Evolutionary conservation across 2,888 invertebrate genomes (phyloP).

Genomic region (Euphydryas editha): DNA sequence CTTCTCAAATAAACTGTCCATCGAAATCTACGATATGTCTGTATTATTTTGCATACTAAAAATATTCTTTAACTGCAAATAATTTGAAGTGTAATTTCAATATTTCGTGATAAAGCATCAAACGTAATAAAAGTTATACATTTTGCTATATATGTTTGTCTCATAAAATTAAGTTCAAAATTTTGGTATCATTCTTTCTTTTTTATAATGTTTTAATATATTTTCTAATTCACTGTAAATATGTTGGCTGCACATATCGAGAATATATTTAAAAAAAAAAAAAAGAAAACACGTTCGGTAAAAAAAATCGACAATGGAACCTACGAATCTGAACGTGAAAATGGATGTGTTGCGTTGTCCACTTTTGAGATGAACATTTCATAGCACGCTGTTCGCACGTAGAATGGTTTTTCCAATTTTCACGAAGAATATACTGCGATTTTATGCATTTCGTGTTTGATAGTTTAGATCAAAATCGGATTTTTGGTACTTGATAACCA

Average conservation of each 20-base stretch:
- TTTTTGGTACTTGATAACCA: not conserved
- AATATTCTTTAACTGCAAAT: too few species aligned
- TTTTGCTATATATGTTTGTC: too few species aligned
- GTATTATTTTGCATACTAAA: too few species aligned
- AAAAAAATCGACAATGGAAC: conserved; percentile 5
- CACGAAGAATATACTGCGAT: conserved; percentile 6
- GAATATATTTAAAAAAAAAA: not conserved
- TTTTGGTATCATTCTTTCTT: too few species aligned
- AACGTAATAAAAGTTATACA: too few species aligned
- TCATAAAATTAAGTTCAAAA: too few species aligned
- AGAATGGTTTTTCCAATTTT: conserved; percentile 8
- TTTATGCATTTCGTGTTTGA: conserved; percentile 6
- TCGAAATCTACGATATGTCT: too few species aligned
- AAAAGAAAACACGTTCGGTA: not conserved
- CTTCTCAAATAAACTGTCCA: too few species aligned
- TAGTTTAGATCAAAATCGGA: not conserved
- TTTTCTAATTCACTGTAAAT: too few species aligned
- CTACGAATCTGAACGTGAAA: not conserved
- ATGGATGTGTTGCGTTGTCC: conserved; percentile 6
- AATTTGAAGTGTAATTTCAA: too few species aligned
- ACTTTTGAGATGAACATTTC: conserved; percentile 6
- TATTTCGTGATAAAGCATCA: too few species aligned
- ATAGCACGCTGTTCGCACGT: conserved; percentile 3
- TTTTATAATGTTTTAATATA: too few species aligned
- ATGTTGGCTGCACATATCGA: not conserved